A percentile compares a stretch with the other conserved stretches of the same genome.
Conservation (phyloP, 2,113 vertebrate species). For the Notechis scutatus region DNA sequence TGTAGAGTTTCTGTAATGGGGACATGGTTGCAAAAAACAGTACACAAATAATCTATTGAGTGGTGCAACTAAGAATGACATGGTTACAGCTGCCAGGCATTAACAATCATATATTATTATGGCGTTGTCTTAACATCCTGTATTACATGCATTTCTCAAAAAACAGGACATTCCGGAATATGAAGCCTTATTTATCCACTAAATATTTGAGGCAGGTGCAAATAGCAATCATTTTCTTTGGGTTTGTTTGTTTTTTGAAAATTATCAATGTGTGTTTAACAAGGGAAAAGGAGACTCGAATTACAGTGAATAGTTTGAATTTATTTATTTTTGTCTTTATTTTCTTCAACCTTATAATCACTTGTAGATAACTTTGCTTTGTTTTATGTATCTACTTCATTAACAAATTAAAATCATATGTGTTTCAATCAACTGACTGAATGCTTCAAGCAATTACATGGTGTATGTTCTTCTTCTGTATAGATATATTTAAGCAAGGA, state of each 20-base stretch:
- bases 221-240: neutral
- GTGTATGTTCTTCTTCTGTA: neutral
- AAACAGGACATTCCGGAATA: conserved; percentile 30
- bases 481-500: neutral
- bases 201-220: conserved; percentile 45
- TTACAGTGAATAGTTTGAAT: neutral
- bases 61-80: neutral
- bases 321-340: neutral
- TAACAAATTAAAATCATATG: neutral
- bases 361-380: neutral
- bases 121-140: conserved; percentile 22
- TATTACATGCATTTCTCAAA: conserved; percentile 37
- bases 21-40: neutral
- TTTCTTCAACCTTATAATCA: neutral
- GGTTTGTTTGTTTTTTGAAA: neutral
- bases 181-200: conserved; percentile 33
- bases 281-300: conserved; percentile 2
- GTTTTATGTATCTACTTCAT: neutral
- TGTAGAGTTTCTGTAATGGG: neutral
- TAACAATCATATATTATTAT: conserved; percentile 40
- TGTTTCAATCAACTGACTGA: neutral
- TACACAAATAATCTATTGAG: conserved; percentile 20
- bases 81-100: conserved; percentile 35
- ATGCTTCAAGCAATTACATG: neutral
- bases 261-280: conserved; percentile 26